Evolutionary conservation across 2,113 vertebrate species (phyloP).

Genomic region (Silurus meridionalis): DNA sequence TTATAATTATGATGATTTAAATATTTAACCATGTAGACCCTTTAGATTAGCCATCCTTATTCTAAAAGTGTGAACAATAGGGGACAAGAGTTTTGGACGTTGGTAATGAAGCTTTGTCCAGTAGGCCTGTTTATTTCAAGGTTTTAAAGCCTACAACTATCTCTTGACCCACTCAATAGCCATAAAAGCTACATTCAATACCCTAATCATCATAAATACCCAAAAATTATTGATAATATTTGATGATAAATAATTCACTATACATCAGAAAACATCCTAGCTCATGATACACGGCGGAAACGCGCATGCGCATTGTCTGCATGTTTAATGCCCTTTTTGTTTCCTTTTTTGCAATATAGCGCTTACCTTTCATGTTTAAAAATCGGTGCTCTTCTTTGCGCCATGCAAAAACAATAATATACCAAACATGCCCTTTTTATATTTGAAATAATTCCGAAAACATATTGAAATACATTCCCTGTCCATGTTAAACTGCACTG

Average conservation of each 20-base stretch:
- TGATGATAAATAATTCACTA: too few relatives aligned
- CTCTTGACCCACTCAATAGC: neutral
- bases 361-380: slow-evolving; percentile 8
- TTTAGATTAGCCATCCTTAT: neutral
- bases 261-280: neutral
- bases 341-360: neutral
- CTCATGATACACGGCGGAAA: neutral
- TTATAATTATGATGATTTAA: too few relatives aligned
- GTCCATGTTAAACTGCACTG: neutral
- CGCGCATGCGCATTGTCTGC: neutral
- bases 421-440: neutral
- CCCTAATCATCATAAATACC: neutral
- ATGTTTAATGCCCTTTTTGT: neutral
- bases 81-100: neutral
- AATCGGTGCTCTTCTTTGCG: neutral
- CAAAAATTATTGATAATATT: neutral
- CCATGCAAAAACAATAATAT: neutral
- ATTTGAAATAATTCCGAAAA: neutral
- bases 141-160: neutral
- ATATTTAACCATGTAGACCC: neutral
- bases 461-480: neutral
- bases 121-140: neutral
- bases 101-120: neutral
- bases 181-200: neutral
- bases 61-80: neutral